A percentile compares a stretch with the other conserved stretches of the same genome.
Conservation (phyloP, 2,113 vertebrate species). For the Aix galericulata region DNA sequence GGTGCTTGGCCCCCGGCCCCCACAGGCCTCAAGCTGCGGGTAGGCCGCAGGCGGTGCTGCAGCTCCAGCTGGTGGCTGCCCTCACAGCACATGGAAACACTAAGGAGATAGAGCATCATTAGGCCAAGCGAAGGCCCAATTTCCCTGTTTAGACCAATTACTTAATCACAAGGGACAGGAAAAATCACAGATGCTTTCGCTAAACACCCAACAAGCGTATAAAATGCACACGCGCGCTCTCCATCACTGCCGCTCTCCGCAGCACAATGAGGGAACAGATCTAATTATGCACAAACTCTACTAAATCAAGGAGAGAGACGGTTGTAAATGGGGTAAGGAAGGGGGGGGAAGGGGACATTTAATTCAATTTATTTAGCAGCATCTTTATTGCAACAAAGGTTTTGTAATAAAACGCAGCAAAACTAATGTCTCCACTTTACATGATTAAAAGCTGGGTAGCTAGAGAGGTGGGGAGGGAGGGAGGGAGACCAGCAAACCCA, state of each 20-base stretch:
- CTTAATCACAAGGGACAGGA: neutral
- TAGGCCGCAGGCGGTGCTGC: neutral
- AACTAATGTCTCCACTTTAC: conserved; percentile 76
- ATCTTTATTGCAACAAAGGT: conserved; percentile 81
- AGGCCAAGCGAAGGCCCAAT: neutral
- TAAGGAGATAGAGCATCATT: fast-evolving
- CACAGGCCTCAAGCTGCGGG: fast-evolving
- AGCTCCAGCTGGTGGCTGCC: conserved; percentile 58
- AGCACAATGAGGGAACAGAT: neutral
- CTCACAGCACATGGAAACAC: neutral
- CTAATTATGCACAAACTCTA: neutral
- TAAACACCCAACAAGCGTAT: neutral
- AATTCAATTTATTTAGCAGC: conserved; percentile 77
- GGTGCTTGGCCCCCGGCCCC: neutral
- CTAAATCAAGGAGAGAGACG: conserved; percentile 29
- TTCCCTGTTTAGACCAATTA: neutral
- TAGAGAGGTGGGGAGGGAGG: conserved; percentile 4
- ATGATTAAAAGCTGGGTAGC: conserved; percentile 77
- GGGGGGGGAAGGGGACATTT: neutral
- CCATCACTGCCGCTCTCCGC: neutral
- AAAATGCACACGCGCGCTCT: neutral
- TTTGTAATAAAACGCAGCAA: conserved; percentile 76
- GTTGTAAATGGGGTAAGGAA: neutral
- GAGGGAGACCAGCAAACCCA: conserved; percentile 65
- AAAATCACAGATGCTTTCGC: neutral